Evolutionary conservation across 2,113 vertebrate genomes (phyloP), one percentile per base, ranked within the genome.

Genomic region (Scatophagus argus): DNA sequence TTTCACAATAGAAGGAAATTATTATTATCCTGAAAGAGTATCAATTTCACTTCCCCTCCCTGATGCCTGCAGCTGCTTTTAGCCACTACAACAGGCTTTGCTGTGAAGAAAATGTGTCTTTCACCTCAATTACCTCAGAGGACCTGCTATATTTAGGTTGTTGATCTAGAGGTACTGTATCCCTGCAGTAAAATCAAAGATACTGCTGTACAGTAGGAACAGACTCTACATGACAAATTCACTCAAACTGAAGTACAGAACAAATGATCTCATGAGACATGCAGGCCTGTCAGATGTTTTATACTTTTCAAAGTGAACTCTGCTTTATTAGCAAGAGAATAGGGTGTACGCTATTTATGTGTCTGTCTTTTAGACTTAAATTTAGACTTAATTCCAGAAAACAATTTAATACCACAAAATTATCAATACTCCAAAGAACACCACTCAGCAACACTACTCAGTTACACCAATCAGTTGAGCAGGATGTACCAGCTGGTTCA

Each of bases 71-170:
- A 78, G 74, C 56, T 62, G 71, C 49, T 61, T 55, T 59, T 46
- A 83, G 74, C 34, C 67, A 34, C 72, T 55, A 39, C 32, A 69
- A 63, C 31, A 54, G 61, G 60, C 10, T 8, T 1, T 13, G 38
- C 60, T 71, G 51, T 49, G 62, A 68, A 63, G 60, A 81, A 80
- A 87, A 71, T 70, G 14, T 59, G 69, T 78, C 38, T 66, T 67
- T 85, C 58, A 39, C 77, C 41, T 62, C 39, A 16, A 4, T 21
- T 8, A 65, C 66, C 56, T 80, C 60, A n/a, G 41, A 46, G 68
- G 74, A 87, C 72, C 56, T 73, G 14, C 70, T 64, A 70, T 73
- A 81, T 75, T 68, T 67, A 73, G 62, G 52, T 6, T 78, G 54
- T 32, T 74, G 76, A 72, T 49, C n/a, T 43, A 39, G 63, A 80